Evolutionary conservation across 2,113 vertebrate genomes (phyloP), one percentile per base, ranked within the genome.

Genomic region (Etheostoma spectabile): DNA sequence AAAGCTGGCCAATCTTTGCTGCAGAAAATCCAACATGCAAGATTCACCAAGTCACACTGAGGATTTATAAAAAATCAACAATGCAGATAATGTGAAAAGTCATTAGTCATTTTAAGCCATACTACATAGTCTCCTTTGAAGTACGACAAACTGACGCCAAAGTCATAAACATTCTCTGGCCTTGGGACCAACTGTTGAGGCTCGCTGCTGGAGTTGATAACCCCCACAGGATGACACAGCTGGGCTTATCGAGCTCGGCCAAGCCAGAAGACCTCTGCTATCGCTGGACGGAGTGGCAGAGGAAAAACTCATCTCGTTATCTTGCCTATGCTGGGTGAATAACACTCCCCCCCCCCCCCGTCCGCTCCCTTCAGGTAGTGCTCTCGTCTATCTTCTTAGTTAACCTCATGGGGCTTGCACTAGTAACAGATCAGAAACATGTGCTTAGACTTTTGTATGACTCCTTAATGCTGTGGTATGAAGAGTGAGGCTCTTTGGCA

Each of bases 171-270:
- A 84, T 81, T 69, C 82, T 89, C 60, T 87, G 77, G 72, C 79
- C 77, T 48, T 68, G 76, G 79, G 83, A 77, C 77, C 74, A 90
- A 93, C 90, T 84, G 89, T 74, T 81, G 80, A 74, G 74, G 76
- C 80, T 55, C 2, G 16, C 84, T 92, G 85, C 49, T 33, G 76
- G 60, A 77, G 55, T 21, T 63, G 93, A 95, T 94, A 95, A 95
- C 92, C 59, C 83, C 81, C 79, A 81, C 78, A 86, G 90, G 86
- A 88, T 93, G 90, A 87, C 88, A 86, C 35, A 66, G 73, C 52
- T 5, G 7, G 69, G 15, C 86, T 95, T 95, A 95, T 95, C 92
- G 3, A 73, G 78, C 21, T 38, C 0, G 0, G 53, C 82, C 92
- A 88, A 80, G 68, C 77, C 64, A 62, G 62, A 61, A 22, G 80